Percentiles rank a stretch among this genome's conserved stretches.
Evolutionary conservation across 2,888 invertebrate genomes (phyloP).

Genomic region (Leptopilina syphax): DNA sequence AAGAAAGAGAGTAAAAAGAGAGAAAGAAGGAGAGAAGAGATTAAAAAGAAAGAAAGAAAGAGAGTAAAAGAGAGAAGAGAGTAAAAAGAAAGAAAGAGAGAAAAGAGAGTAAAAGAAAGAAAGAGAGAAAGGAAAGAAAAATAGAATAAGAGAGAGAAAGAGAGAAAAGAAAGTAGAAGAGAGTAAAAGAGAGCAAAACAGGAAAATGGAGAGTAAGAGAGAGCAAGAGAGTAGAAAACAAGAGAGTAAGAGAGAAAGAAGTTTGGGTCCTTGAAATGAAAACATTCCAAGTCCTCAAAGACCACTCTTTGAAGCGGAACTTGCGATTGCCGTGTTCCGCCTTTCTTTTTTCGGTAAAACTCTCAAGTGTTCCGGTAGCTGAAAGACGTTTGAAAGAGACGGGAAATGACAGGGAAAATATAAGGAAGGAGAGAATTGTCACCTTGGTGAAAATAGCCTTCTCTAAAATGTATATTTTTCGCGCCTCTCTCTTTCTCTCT

Average conservation of each 20-base stretch:
- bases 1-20: too few species aligned
- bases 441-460: neutral
- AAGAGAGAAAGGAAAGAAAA: too few species aligned
- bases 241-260: slow-evolving; percentile 43
- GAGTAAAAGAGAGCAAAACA: neutral
- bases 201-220: too few species aligned
- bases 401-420: neutral
- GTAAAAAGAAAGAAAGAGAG: too few species aligned
- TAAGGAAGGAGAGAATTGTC: slow-evolving; percentile 5
- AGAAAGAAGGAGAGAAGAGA: too few species aligned
- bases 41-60: too few species aligned
- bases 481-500: neutral
- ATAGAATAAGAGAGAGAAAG: too few species aligned
- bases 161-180: too few species aligned
- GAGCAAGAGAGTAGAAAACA: slow-evolving; percentile 11
- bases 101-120: too few species aligned
- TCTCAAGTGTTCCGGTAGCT: neutral
- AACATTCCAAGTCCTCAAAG: slow-evolving; percentile 62
- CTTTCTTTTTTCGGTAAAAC: slow-evolving; percentile 26
- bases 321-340: slow-evolving; percentile 30
- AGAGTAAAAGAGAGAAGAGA: too few species aligned
- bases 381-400: slow-evolving; percentile 19
- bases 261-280: slow-evolving; percentile 62
- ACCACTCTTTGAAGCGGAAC: slow-evolving; percentile 47
- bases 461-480: slow-evolving; percentile 37